Evolutionary conservation across 2,888 invertebrate genomes (phyloP).

Genomic region (Drosophila kanekoi): DNA sequence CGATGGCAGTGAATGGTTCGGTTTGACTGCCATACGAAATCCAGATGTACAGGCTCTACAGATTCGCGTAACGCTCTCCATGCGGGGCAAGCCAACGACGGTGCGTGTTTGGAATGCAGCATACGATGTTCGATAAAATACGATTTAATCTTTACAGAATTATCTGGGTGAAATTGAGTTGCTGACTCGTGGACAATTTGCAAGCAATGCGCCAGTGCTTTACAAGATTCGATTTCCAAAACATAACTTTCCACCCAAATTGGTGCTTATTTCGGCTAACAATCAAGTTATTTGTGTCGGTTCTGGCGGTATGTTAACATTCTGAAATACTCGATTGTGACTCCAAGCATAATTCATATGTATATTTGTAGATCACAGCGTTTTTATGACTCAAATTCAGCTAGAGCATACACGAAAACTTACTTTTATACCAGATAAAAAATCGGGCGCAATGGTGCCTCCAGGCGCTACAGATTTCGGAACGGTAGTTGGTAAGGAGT

Average conservation of each 20-base stretch:
- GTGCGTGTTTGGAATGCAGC: conserved; percentile 60
- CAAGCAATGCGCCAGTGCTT: conserved; percentile 83
- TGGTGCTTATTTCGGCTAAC: conserved; percentile 87
- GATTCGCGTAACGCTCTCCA: conserved; percentile 81
- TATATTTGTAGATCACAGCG: conserved; percentile 76
- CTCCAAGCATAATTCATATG: not conserved
- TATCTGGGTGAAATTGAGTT: conserved; percentile 87
- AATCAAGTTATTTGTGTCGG: conserved; percentile 87
- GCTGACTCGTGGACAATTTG: conserved; percentile 84
- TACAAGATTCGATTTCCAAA: conserved; percentile 88
- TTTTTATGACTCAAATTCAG: conserved; percentile 83
- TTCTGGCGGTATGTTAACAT: conserved; percentile 85
- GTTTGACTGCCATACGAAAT: conserved; percentile 83
- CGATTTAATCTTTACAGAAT: conserved; percentile 84
- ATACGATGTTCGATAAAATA: not conserved
- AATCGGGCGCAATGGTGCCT: conserved; percentile 30
- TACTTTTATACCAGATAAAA: conserved; percentile 73
- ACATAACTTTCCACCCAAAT: conserved; percentile 86
- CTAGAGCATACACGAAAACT: conserved; percentile 83
- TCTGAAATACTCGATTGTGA: no score
- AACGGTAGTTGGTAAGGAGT: conserved; percentile 35
- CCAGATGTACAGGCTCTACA: conserved; percentile 77
- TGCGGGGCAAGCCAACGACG: conserved; percentile 82
- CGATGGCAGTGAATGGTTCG: conserved; percentile 85
- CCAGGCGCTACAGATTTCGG: conserved; percentile 22